Evolutionary conservation across 2,113 vertebrate genomes (phyloP).

Genomic region (Solenodon paradoxus): DNA sequence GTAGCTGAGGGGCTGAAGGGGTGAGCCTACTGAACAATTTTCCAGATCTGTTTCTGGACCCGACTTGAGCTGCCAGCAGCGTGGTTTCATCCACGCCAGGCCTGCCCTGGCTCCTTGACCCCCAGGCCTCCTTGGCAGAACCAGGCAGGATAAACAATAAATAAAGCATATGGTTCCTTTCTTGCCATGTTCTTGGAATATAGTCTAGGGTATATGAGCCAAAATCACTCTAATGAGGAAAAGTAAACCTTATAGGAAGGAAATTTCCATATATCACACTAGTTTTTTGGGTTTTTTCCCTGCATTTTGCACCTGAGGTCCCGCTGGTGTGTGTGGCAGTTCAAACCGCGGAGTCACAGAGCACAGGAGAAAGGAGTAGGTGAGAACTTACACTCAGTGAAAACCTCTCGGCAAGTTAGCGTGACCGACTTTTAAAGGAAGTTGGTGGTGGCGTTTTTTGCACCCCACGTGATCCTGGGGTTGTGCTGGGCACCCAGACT

Average conservation of each 20-base stretch:
- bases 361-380: neutral
- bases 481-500: neutral
- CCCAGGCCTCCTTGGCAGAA: slow-evolving; percentile 21
- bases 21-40: slow-evolving; percentile 13
- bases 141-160: slow-evolving; percentile 44
- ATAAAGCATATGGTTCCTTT: slow-evolving; percentile 31
- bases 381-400: neutral
- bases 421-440: neutral
- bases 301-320: neutral
- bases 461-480: accelerated
- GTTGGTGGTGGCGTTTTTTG: neutral
- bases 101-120: slow-evolving; percentile 21
- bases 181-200: slow-evolving; percentile 38
- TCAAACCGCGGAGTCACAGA: neutral
- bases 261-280: neutral
- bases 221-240: slow-evolving; percentile 36
- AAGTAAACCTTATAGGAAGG: slow-evolving; percentile 18
- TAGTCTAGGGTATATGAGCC: neutral
- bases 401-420: neutral
- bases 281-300: neutral
- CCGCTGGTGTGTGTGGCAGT: neutral
- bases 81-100: neutral
- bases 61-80: neutral
- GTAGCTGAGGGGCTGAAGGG: neutral
- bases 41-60: neutral